These are phyloP conservation scores for Poecilobothrus nobilitatus DNA, from an alignment of 2,888 invertebrate genomes.

Conservation along the genomic window DNA sequence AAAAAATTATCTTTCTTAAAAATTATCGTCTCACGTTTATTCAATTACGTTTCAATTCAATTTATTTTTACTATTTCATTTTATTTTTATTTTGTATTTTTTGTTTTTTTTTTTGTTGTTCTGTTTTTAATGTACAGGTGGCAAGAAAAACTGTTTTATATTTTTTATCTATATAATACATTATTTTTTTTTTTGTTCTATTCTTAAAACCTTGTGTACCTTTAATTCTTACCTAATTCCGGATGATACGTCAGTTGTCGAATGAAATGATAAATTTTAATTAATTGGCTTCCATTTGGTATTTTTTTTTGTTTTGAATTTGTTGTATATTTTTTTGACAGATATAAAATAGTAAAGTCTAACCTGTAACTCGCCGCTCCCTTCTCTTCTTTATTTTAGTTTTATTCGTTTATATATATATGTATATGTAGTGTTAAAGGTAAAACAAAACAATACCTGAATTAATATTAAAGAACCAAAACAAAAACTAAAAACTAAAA, in stretches of 20 bases:
- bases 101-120: not conserved
- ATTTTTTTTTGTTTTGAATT: not conserved
- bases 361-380: too few relatives aligned
- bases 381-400: too few relatives aligned
- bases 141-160: not conserved
- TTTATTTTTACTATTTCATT: not conserved
- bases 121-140: not conserved
- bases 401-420: too few relatives aligned
- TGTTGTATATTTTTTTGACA: not conserved
- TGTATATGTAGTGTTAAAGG: too few relatives aligned
- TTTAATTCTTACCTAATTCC: not conserved
- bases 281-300: not conserved
- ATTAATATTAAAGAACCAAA: too few relatives aligned
- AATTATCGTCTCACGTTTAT: not conserved
- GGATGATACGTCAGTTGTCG: slow-evolving; percentile 1
- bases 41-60: slow-evolving; percentile 6
- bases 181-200: too few relatives aligned
- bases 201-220: not conserved
- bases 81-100: not conserved
- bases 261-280: slow-evolving; percentile 4
- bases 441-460: too few relatives aligned
- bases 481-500: too few relatives aligned
- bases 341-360: too few relatives aligned
- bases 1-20: not conserved
- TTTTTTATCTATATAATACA: not conserved